Percentiles rank a stretch among this genome's conserved stretches.
Evolutionary conservation across 2,888 invertebrate genomes (phyloP).

Genomic region (Cerastoderma edule): DNA sequence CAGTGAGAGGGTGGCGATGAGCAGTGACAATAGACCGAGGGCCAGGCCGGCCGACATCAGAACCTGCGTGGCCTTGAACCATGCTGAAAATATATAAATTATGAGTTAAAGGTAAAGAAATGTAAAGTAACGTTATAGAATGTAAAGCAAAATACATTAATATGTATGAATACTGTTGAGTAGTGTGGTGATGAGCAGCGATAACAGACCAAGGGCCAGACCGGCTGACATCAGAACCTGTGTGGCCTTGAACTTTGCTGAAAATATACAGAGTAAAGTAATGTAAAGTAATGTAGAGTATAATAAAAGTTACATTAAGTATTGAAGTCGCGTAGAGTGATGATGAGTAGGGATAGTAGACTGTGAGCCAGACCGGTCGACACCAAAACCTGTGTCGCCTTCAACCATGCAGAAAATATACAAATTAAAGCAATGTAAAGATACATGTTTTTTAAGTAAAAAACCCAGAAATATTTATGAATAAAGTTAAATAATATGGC

Average conservation of each 20-base stretch:
- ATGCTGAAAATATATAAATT: constrained; percentile 67
- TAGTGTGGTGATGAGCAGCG: constrained; percentile 76
- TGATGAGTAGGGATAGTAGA: constrained; percentile 72
- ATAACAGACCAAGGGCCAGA: constrained; percentile 69
- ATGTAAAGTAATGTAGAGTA: no score
- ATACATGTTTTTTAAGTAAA: no score
- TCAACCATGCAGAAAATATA: constrained; percentile 76
- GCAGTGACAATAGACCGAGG: constrained; percentile 69
- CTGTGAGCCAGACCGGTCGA: constrained; percentile 71
- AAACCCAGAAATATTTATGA: no score
- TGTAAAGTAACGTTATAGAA: no score
- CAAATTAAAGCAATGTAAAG: constrained; percentile 4
- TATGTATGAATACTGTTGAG: no score
- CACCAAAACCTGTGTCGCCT: constrained; percentile 75
- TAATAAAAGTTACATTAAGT: no score
- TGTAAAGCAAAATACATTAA: no score
- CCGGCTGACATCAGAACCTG: constrained; percentile 77
- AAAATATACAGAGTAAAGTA: constrained; percentile 43
- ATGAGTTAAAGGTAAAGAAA: background rate
- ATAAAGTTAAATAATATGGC: no score
- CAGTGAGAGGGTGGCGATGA: constrained; percentile 76
- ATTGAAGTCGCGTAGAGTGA: no score
- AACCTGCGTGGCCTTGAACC: constrained; percentile 77
- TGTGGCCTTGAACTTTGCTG: constrained; percentile 78
- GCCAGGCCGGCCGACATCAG: constrained; percentile 75